Evolutionary conservation across 2,888 invertebrate genomes (phyloP), one percentile per base, ranked within the genome.

Genomic region (Ophonus ardosiacus): DNA sequence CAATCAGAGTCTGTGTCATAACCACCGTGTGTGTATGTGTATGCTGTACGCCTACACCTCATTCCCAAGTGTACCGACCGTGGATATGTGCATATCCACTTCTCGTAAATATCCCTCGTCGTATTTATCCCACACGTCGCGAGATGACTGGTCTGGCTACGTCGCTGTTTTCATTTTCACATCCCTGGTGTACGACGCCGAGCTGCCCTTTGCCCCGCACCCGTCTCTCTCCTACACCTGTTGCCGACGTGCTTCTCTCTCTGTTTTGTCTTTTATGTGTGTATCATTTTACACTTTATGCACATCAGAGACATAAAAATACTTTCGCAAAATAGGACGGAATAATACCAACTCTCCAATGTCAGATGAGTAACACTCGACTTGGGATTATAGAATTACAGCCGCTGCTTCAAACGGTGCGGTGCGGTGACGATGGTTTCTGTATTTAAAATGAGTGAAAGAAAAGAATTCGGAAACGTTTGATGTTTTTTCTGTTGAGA

Each of bases 241-340:
- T 78, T 78, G 78, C 78, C n/a, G 38, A 0, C 31, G 31, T 24
- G 21, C 57, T 76, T 56, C 78, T 78, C 21, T 57, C 57, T 78
- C 78, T 57, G 24, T 78, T 78, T 78, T 78, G 78, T 78, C 78
- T 78, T 78, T 78, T 78, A 78, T 78, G 78, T 78, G 78, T 78
- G 78, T 78, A 78, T 78, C 78, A 78, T 78, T 78, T 78, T 78
- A 78, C 78, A 78, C 78, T 78, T 78, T 78, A 78, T 78, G 78
- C 78, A 78, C 78, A 78, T 78, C 59, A 59, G 78, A 78, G 78
- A 78, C 78, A 78, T 78, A 78, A 78, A 78, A 78, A 78, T 78
- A 59, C 59, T 78, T 78, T 78, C 56, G 78, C 24, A 57, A 78
- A 78, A 78, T 57, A 78, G 24, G 10, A 15, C 31, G 24, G 57